Evolutionary conservation across 2,113 vertebrate genomes (phyloP).

Genomic region (Pundamilia nyererei): DNA sequence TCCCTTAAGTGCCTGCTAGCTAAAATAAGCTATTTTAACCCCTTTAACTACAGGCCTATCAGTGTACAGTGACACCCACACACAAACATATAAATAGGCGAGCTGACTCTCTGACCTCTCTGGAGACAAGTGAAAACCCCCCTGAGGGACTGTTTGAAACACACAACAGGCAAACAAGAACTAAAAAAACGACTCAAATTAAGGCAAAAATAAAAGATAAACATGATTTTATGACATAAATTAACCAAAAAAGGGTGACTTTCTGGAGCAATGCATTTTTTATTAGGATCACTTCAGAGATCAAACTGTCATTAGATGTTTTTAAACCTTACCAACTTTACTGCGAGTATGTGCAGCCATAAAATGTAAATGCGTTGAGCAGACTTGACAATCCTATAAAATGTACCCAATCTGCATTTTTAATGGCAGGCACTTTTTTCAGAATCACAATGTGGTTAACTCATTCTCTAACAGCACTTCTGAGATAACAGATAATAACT

Average conservation of each 20-base stretch:
- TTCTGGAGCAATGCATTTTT: neutral
- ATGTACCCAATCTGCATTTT: neutral
- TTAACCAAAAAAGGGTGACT: neutral
- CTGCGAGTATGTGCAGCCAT: neutral
- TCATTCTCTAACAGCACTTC: neutral
- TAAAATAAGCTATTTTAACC: conserved; percentile 54
- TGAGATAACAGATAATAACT: neutral
- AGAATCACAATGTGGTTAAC: neutral
- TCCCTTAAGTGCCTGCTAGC: conserved; percentile 40
- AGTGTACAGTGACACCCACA: neutral
- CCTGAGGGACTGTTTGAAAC: neutral
- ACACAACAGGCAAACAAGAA: neutral
- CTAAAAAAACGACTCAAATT: neutral
- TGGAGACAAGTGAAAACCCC: neutral
- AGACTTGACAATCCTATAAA: neutral
- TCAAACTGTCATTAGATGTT: neutral
- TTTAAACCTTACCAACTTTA: neutral
- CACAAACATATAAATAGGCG: neutral
- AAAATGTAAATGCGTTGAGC: neutral
- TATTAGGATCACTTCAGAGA: neutral
- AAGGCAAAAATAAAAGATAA: neutral
- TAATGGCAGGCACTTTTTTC: neutral
- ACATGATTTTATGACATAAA: neutral
- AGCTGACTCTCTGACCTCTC: neutral
- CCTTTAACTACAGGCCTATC: conserved; percentile 42